Evolutionary conservation across 2,113 vertebrate species (phyloP).

Genomic region (Climacteris rufus): DNA sequence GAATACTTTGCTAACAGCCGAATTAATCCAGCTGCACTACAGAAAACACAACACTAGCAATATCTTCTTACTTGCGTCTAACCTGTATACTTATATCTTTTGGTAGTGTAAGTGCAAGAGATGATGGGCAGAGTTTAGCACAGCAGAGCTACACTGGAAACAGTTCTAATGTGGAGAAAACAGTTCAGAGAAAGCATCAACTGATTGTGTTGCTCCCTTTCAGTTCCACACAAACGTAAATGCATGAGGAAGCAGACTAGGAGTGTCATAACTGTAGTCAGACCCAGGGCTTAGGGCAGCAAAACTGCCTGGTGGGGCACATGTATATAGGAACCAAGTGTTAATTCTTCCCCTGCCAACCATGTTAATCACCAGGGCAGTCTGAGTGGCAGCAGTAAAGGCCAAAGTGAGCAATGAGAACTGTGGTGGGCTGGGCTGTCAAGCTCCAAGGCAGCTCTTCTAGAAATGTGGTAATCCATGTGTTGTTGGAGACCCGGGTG

Average conservation of each 20-base stretch:
- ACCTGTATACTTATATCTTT: neutral
- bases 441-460: neutral
- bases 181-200: neutral
- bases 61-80: neutral
- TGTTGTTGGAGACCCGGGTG: neutral
- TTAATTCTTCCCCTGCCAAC: neutral
- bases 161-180: neutral
- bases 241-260: neutral
- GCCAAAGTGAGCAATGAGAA: neutral
- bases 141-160: neutral
- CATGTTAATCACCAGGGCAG: neutral
- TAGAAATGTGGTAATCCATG: neutral
- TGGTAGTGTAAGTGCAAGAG: neutral
- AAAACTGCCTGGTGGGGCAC: neutral
- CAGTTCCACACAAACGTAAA: rapidly evolving
- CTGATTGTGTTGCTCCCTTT: neutral
- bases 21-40: neutral
- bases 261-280: neutral
- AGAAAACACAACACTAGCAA: neutral
- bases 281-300: neutral
- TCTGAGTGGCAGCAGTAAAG: neutral
- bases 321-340: neutral
- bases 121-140: neutral
- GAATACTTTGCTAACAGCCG: neutral
- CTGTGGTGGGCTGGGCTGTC: neutral